Conservation (phyloP, 2,797 vertebrate genomes). For the Fistularia tabacaria region DNA sequence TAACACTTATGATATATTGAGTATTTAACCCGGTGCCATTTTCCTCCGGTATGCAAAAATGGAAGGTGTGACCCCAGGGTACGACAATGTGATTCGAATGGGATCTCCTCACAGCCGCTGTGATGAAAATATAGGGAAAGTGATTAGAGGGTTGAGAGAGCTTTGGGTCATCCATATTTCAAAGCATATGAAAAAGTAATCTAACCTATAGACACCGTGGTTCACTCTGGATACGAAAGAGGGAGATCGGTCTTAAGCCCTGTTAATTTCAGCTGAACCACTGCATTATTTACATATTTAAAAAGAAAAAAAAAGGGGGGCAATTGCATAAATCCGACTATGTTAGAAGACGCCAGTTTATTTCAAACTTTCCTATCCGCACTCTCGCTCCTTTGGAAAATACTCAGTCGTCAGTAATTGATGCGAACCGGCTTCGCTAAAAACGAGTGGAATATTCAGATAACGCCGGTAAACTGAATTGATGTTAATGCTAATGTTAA, state of each 20-base stretch:
- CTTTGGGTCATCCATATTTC: slow-evolving; percentile 74
- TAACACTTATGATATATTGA: slow-evolving; percentile 25
- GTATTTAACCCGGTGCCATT: slow-evolving; percentile 40
- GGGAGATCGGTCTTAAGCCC: slow-evolving; percentile 21
- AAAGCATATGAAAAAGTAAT: slow-evolving; percentile 70
- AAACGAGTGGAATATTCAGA: no score
- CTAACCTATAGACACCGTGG: slow-evolving; percentile 65
- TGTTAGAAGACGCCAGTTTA: no score
- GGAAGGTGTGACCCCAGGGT: slow-evolving; percentile 63
- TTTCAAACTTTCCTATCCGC: no score
- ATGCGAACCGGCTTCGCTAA: no score
- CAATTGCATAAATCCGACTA: slow-evolving; percentile 47
- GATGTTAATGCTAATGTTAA: no score
- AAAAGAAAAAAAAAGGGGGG: slow-evolving; percentile 40
- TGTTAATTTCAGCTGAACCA: slow-evolving; percentile 50
- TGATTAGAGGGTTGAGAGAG: slow-evolving; percentile 64
- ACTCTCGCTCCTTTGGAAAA: no score
- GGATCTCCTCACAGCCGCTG: slow-evolving; percentile 53
- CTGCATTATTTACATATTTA: slow-evolving; percentile 64
- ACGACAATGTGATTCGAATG: slow-evolving; percentile 65
- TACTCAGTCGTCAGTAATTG: no score
- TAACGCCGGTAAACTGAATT: no score
- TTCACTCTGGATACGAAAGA: slow-evolving; percentile 36
- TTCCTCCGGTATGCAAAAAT: slow-evolving; percentile 47
- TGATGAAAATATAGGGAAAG: slow-evolving; percentile 70